Base-by-base conservation (phyloP, 2,888 invertebrate species). In the Lottia scabra region DNA sequence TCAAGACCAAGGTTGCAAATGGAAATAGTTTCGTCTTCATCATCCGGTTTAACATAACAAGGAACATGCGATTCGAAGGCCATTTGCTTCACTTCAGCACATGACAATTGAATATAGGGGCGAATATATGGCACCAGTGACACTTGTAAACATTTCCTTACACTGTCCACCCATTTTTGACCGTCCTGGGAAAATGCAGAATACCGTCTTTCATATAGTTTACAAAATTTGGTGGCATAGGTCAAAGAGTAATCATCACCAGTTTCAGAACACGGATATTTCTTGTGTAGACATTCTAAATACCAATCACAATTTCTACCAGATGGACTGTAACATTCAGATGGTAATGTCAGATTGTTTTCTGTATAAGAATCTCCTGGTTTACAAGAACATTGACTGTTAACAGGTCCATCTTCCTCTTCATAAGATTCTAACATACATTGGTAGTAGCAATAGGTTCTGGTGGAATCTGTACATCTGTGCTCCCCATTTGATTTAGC, bases 61-160 rank as follows among this genome's bases (percentile, higher is more conserved):
- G 43, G 48, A 1, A 64, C 19, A 38, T 76, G 74, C 12, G 71
- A 65, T 10, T 48, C 30, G 26, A 74, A 73, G 2, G 76, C 76
- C 12, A 44, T 30, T 2, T 67, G 13, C 44, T 72, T 73, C 10
- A 78, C 63, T 63, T 69, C 46, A 13, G 56, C 46, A 43, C 78
- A 78, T 2, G 67, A 65, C 2, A 45, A 45, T 2, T 45, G 2
- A 8, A 44, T 46, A 16, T 62, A 73, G 10, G 74, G 75, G 26
- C 76, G 65, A 4, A 78, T 46, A 3, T 73, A 27, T 30, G 76
- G 76, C 10, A 75, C 75, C 10, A 78, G 67, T 10, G 69, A 38
- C 12, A 75, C 73, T 70, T 78, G 75, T 3, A 78, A 63, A 68
- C 78, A 78, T 64, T 68, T 76, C 1, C 72, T 65, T 0, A 76